Evolutionary conservation across 2,113 vertebrate species (phyloP), one percentile per base, ranked within the genome.

Genomic region (Bujurquina vittata): DNA sequence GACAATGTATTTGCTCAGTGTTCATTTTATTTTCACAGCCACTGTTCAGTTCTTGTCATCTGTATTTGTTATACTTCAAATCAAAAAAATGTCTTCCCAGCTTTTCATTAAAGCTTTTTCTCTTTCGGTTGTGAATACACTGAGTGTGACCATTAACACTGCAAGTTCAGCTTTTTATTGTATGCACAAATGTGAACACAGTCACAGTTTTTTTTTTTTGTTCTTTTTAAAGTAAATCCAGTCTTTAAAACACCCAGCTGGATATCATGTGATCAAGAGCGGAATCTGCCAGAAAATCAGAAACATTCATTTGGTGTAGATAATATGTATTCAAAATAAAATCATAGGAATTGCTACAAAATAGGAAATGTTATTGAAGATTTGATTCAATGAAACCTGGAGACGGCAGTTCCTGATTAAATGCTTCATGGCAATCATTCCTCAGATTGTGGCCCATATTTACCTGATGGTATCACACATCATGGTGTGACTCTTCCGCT

Each of bases 51-150:
- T 75, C 14, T 78, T 75, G 33, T 81, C 54, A 43, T 90, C 84
- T 84, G 40, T 85, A 63, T 93, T 88, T 91, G 58, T 85, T 81
- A 65, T n/a, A 81, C 61, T 80, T 86, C 23, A 23, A 80, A 75
- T 69, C 26, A 81, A 75, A 77, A 52, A 84, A 80, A 69, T 15
- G 83, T 93, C 79, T 90, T 93, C 87, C 81, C 61, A 58, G 78
- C 72, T 85, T 85, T 65, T 54, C 57, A 91, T 83, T 88, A 91
- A 93, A 91, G 67, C 75, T 54, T 69, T 54, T 81, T 75, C n/a
- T 56, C 43, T 46, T 77, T 79, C 62, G 46, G 26, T 54, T 9
- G 29, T 89, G 83, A 80, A 17, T 40, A 23, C 9, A 23, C 9
- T 23, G 52, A 43, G 4, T 62, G 1, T 77, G 22, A 75, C 67